Evolutionary conservation across 1,140 invertebrate species (phyloP), one percentile per base, ranked within the genome.

Genomic region (Temnothorax nylanderi): DNA sequence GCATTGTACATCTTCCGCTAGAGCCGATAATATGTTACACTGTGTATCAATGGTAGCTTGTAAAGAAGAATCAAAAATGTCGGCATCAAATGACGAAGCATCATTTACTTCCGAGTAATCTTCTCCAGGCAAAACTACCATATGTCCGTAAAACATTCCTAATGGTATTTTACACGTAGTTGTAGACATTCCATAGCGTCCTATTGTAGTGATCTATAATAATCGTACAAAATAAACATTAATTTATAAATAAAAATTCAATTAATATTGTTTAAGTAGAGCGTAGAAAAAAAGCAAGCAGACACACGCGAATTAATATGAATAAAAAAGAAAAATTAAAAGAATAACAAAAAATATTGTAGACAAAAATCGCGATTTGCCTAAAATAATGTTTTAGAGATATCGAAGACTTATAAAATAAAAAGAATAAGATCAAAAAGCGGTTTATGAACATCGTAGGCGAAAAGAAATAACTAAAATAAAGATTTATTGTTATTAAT

Each of bases 81-180:
- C 88, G 69, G 90, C 74, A 90, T 94, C 65, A 84, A 88, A 85
- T 6, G 91, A 85, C 47, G 92, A 88, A 93, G 92, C 80, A 93
- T 94, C 86, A 92, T 95, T 86, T 94, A 94, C 88, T 92, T 96
- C 96, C 0, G 95, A 95, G 86, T 96, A 96, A 85, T 96, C 95
- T 94, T 97, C 97, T 89, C 97, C 97, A 7, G 97, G 97, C 56
- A 98, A 94, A 71, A 98, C 96, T 37, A 98, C 97, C 58, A 98
- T 97, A 93, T 99, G 98, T 2, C 98, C 98, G 93, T 98, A 99
- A 94, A 99, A 99, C 93, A 97, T 97, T n/a, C 98, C 98, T 32
- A 99, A 95, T 1, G 98, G 98, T 74, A 99, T 98, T 94, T 98
- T 97, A 91, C 98, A 98, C 89, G 98, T 97, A 37, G 98, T 98